Evolutionary conservation across 2,113 vertebrate species (phyloP).

Genomic region (Halcyon senegalensis): DNA sequence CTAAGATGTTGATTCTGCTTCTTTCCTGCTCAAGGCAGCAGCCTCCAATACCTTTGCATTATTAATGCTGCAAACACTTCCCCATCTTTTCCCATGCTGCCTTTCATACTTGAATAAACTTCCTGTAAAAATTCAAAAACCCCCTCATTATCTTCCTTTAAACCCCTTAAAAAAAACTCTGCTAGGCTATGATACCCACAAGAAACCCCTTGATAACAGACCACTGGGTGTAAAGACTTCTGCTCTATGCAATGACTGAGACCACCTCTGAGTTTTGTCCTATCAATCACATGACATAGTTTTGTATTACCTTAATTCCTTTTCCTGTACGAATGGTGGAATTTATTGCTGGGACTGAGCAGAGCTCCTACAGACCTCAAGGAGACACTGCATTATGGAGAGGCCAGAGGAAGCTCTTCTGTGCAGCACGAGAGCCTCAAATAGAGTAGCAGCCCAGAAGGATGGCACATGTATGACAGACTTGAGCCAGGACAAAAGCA

Average conservation of each 20-base stretch:
- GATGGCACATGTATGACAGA: rapidly evolving
- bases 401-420: neutral
- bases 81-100: neutral
- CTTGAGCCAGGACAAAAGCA: neutral
- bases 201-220: neutral
- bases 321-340: neutral
- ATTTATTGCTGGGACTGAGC: neutral
- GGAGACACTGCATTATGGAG: neutral
- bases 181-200: neutral
- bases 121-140: neutral
- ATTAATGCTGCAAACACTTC: neutral
- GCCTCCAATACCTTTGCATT: neutral
- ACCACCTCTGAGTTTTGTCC: rapidly evolving
- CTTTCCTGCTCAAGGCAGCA: neutral
- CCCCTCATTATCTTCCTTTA: neutral
- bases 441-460: neutral
- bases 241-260: neutral
- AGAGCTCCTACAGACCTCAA: neutral
- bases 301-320: neutral
- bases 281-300: neutral
- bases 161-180: neutral
- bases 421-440: neutral
- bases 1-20: neutral
- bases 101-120: neutral
- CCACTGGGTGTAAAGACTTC: rapidly evolving